phyloP scores from a whole-genome alignment of 2,888 invertebrate genomes.

The Malthinus seriepunctatus region DNA sequence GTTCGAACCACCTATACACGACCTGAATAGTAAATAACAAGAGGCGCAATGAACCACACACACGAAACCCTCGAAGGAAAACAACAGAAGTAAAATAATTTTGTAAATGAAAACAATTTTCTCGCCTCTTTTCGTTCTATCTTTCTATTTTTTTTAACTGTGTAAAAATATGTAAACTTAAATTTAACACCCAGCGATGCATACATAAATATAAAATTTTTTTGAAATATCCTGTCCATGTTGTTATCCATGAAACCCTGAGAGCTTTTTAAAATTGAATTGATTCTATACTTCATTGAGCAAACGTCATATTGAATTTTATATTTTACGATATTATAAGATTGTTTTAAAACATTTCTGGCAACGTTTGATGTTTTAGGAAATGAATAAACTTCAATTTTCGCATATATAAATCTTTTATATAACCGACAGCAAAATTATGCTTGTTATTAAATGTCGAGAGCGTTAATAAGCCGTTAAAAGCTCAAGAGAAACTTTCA shows the following conservation, averaged over 20 bases:
- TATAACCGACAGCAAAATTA: conserved; percentile 16
- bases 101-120: too few relatives aligned
- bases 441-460: conserved; percentile 16
- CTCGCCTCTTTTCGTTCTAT: too few relatives aligned
- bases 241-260: conserved; percentile 3
- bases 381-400: not conserved
- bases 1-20: too few relatives aligned
- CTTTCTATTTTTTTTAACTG: too few relatives aligned
- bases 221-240: conserved; percentile 9
- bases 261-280: conserved; percentile 10
- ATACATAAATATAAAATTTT: not conserved
- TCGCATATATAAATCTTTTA: conserved; percentile 14
- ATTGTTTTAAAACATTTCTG: not conserved
- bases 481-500: conserved; percentile 10
- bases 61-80: too few relatives aligned
- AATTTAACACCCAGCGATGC: too few relatives aligned
- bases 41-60: too few relatives aligned
- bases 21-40: too few relatives aligned
- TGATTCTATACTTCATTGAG: conserved; percentile 2
- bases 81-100: too few relatives aligned
- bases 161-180: too few relatives aligned
- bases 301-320: not conserved
- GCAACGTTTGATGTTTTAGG: conserved; percentile 2
- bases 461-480: conserved; percentile 20
- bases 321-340: conserved; percentile 1